phyloP scores from a whole-genome alignment of 1,140 invertebrate species.

The Metopolophium dirhodum region DNA sequence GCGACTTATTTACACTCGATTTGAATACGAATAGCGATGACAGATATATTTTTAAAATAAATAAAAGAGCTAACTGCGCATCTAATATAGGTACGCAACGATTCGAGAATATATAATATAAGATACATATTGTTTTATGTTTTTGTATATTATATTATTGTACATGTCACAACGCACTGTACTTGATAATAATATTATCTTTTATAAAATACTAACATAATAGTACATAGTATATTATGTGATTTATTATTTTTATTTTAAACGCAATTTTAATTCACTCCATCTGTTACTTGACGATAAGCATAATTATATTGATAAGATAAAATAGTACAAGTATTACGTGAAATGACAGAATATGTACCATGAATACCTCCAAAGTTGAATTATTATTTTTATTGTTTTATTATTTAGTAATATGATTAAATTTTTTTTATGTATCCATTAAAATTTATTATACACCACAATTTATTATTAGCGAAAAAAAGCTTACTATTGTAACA shows the following conservation, averaged over 20 bases:
- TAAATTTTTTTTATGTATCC: not conserved
- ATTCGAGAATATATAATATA: not conserved
- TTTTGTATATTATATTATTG: too few relatives aligned
- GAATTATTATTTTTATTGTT: not conserved
- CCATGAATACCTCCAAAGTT: not conserved
- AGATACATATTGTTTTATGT: not conserved
- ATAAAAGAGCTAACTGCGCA: not conserved
- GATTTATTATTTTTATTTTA: too few relatives aligned
- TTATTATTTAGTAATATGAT: not conserved
- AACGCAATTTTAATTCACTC: too few relatives aligned
- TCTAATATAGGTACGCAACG: not conserved
- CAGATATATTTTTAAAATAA: constrained; percentile 13
- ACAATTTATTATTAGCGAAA: not conserved
- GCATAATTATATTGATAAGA: not conserved
- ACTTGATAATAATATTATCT: not conserved
- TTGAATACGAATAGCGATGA: constrained; percentile 32
- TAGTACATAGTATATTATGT: too few relatives aligned
- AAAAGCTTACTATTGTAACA: not conserved
- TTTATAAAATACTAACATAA: not conserved
- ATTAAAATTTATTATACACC: not conserved
- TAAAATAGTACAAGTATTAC: not conserved
- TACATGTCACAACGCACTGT: not conserved
- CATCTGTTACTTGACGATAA: not conserved
- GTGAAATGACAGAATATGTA: not conserved
- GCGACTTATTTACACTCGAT: constrained; percentile 43